Evolutionary conservation across 2,797 vertebrate species (phyloP), one percentile per base, ranked within the genome.

Genomic region (Gambelia wislizenii): DNA sequence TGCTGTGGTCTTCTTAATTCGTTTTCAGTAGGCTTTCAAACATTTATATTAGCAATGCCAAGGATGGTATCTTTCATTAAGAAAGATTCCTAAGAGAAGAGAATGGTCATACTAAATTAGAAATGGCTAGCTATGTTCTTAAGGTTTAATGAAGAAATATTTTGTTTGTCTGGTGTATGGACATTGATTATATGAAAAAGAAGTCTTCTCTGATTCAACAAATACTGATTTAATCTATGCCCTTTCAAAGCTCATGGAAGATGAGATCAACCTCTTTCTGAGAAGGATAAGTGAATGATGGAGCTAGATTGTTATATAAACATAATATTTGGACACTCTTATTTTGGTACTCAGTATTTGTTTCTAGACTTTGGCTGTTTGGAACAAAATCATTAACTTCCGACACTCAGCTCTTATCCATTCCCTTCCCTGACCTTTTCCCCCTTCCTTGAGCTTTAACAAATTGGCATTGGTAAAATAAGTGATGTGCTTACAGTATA

Each of bases 21-120:
- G 67, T 86, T 86, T 77, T 33, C 54, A 44, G 27, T 36, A 82
- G 54, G 30, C 36, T 61, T 87, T 87, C 52, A 74, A 30, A 61
- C 6, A 61, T 36, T 42, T 25, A 10, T 36, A 56, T 25, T 61
- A n/a, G 59, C 67, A 59, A 20, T 74, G 16, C 25, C 56, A 79
- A 82, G 22, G 33, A 56, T 74, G 13, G 33, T 82, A 47, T n/a
- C 14, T 47, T 61, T 69, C n/a, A 44, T 27, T 9, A 27, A 42
- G 44, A 44, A 87, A 69, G 44, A 74, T 25, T 1, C 18, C 30
- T 22, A 76, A 77, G 14, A 6, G 4, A 42, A 56, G 22, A 47
- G 72, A 78, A 12, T 67, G 4, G 33, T 36, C 3, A 72, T 6
- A 59, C 78, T 44, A 76, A 47, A 47, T 49, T 72, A 56, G 77